Evolutionary conservation across 2,797 vertebrate species (phyloP).

Genomic region (Leucoraja ocellata): DNA sequence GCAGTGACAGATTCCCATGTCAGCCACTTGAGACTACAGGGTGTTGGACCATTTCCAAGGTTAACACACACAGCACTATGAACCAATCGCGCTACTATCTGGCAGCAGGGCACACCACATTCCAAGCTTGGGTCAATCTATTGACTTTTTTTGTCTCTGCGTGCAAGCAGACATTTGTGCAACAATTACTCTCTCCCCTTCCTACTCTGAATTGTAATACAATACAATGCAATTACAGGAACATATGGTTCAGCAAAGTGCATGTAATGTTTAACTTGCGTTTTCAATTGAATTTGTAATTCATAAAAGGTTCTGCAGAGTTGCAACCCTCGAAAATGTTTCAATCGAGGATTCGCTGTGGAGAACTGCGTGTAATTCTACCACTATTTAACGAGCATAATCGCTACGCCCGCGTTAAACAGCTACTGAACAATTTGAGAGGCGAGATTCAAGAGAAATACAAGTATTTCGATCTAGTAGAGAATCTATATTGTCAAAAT

Average conservation of each 20-base stretch:
- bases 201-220: not conserved
- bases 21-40: not conserved
- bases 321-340: not conserved
- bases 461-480: not conserved
- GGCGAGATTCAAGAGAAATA: not conserved
- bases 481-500: not conserved
- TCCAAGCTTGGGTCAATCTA: not conserved
- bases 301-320: not conserved
- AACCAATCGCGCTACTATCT: not conserved
- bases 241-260: not conserved
- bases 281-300: not conserved
- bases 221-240: no score
- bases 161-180: not conserved
- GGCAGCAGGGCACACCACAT: not conserved
- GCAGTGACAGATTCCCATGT: constrained; percentile 22
- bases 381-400: not conserved
- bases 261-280: not conserved
- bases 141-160: not conserved
- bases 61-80: not conserved
- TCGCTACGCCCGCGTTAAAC: not conserved
- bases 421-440: not conserved
- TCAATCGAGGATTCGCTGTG: not conserved
- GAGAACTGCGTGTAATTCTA: not conserved
- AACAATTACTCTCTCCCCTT: not conserved
- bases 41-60: constrained; percentile 17